A percentile compares a stretch with the other conserved stretches of the same genome.
phyloP scores from a whole-genome alignment of 2,797 vertebrate species.

The Tokudaia muenninki region DNA sequence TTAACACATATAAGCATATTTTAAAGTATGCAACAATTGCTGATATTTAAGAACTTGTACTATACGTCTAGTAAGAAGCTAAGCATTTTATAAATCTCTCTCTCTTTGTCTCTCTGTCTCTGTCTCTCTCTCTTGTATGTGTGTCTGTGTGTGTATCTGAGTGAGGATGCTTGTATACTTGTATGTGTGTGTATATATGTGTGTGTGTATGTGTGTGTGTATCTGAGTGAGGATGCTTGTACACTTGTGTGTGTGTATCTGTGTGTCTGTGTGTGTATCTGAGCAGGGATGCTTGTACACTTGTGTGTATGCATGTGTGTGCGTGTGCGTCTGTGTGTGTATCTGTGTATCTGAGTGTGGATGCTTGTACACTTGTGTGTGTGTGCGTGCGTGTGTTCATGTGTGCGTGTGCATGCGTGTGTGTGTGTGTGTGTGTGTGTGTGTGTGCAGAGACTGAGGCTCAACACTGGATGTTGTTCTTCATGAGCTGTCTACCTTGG shows the following conservation, averaged over 20 bases:
- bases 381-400: neutral
- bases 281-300: too few species aligned
- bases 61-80: neutral
- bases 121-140: neutral
- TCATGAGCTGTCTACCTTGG: neutral
- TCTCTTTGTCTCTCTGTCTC: neutral
- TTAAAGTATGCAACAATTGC: constrained; percentile 15
- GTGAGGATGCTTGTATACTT: too few species aligned
- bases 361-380: too few species aligned
- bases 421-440: neutral
- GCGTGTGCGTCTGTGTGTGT: neutral
- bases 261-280: too few species aligned
- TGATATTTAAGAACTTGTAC: neutral
- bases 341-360: neutral
- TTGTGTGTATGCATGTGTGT: too few species aligned
- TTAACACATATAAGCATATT: neutral
- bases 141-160: too few species aligned
- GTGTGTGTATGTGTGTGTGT: neutral
- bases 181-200: too few species aligned
- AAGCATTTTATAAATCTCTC: neutral
- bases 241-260: too few species aligned
- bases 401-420: neutral
- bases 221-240: too few species aligned
- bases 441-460: neutral
- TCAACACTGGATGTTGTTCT: neutral